Base-by-base conservation (phyloP, 1,140 invertebrate genomes). In the Lanistes nyassanus region DNA sequence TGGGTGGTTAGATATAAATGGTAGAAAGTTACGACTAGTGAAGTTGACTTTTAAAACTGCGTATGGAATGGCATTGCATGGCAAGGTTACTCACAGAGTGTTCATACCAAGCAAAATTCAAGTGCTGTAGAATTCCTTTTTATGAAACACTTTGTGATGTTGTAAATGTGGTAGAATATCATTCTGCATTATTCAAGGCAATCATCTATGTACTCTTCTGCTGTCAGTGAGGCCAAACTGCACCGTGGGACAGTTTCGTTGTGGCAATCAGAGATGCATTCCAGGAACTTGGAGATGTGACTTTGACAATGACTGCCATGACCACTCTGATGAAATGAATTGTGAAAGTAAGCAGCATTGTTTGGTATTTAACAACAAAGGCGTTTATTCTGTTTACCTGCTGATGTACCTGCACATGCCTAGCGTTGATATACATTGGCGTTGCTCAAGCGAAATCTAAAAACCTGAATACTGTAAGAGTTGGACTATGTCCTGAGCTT, bases 231-330 rank as follows among this genome's bases (percentile, higher is more conserved):
- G 80, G 42, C 68, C 51, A 11, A 72, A 62, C 4, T 84, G 83
- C 62, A 67, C 6, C 34, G 9, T 16, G 3, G 36, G 58, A 31
- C 68, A 84, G 0, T 98, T 98, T 84, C 65, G 39, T 4, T 85
- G 83, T 75, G 23, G 19, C 1, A 73, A 68, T 73, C 73, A 70
- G n/a, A 66, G 71, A 21, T 85, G 84, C 75, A 66, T 83, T 5
- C 56, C 69, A 42, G 36, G n/a, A 9, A 39, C 39, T 11, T 82
- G 76, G 76, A 31, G 42, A 16, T 85, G 84, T 78, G 82, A 85
- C 71, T 78, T 75, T 13, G 79, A 80, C 36, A 36, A 66, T 56
- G 84, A 85, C 64, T 85, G 84, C 72, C 26, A 67, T 26, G 84
- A 85, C 75, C 60, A 70, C 23, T 74, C 68, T 31, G 84, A 85